Evolutionary conservation across 2,797 vertebrate genomes (phyloP).

Genomic region (Hydrophis major): DNA sequence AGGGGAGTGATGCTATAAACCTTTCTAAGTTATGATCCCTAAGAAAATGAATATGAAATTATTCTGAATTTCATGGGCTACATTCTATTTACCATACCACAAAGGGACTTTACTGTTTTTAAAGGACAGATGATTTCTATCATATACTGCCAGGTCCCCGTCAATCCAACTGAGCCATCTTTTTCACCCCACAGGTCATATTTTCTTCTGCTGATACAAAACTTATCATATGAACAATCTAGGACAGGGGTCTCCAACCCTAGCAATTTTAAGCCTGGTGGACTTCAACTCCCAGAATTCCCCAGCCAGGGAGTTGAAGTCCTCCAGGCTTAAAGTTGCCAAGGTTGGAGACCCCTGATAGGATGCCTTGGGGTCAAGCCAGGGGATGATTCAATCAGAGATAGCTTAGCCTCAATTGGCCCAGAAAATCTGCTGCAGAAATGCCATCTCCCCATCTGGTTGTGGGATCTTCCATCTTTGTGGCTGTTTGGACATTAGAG

Average conservation of each 20-base stretch:
- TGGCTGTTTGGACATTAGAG: background rate
- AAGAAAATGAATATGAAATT: constrained; percentile 2
- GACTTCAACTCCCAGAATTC: too few relatives aligned
- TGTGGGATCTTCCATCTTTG: background rate
- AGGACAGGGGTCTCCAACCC: background rate
- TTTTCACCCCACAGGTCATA: background rate
- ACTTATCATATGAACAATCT: background rate
- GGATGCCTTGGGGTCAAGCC: background rate
- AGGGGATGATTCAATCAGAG: background rate
- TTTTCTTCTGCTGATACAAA: background rate
- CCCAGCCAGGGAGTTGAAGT: too few relatives aligned
- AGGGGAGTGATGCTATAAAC: accelerated
- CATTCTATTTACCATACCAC: background rate
- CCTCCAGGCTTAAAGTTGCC: too few relatives aligned
- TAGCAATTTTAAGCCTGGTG: too few relatives aligned
- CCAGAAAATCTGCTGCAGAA: background rate
- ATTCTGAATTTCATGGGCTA: constrained; percentile 4
- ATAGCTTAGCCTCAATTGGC: background rate
- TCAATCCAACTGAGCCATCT: background rate
- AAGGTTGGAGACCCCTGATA: too few relatives aligned
- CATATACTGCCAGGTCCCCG: background rate
- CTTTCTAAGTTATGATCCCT: accelerated
- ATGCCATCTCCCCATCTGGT: background rate
- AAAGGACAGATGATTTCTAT: background rate
- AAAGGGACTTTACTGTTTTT: background rate